Evolutionary conservation across 2,797 vertebrate species (phyloP), one percentile per base, ranked within the genome.

Genomic region (Graptemys geographica): DNA sequence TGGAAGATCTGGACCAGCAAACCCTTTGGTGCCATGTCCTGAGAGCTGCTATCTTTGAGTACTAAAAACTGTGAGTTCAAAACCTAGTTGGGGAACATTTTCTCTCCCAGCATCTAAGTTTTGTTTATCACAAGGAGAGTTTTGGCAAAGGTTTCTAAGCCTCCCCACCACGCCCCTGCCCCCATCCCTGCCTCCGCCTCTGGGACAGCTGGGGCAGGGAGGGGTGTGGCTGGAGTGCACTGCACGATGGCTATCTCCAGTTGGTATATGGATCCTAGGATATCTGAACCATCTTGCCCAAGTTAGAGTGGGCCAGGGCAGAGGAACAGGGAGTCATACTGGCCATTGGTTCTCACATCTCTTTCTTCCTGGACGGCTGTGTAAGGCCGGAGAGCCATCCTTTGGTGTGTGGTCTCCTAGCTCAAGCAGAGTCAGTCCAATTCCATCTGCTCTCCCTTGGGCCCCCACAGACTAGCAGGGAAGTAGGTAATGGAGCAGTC

Each of bases 221-320:
- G 21, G 21, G 18, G n/a, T 41, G 69, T 1, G 37, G 21, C n/a
- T 62, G 59, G 59, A 0, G 0, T 15, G 5, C 79, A 65, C 12
- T 33, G 3, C 53, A 33, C 1, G 0, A 8, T 82, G 52, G 53
- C 37, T 3, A 7, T 83, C 55, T 59, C 23, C 1, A 37, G 4
- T 37, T 80, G 53, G 44, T 92, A 21, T 9, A 6, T n/a, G 21
- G 11, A 18, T 37, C 8, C 44, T 33, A 23, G 23, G 49, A 19
- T n/a, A 47, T 55, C 69, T 72, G 37, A 41, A 72, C 21, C n/a
- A 72, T 5, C 37, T 41, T 72, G 37, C 18, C n/a, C n/a, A 72
- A 72, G 37, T 72, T 41, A 37, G 37, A 72, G n/a, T 37, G 11
- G 37, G 18, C 9, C 18, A 41, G 69, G 59, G 59, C 16, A n/a